These are phyloP conservation scores for Naja naja DNA, from an alignment of 2,113 vertebrate genomes.

Conservation along the genomic window DNA sequence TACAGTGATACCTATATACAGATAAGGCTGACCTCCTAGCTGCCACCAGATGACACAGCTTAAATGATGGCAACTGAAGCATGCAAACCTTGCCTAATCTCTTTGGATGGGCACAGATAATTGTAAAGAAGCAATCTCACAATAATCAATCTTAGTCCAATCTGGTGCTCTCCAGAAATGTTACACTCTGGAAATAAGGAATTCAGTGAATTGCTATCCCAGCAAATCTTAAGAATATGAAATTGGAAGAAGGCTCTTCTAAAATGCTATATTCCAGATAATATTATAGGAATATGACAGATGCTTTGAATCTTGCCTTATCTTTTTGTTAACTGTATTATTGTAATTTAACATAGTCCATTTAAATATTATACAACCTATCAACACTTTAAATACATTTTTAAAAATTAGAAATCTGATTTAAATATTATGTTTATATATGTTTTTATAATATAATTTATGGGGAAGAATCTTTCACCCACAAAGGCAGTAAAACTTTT, in stretches of 20 bases:
- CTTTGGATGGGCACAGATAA: not conserved
- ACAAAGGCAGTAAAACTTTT: not conserved
- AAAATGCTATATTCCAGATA: not conserved
- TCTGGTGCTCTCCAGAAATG: not conserved
- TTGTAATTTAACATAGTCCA: not conserved
- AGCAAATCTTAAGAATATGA: not conserved
- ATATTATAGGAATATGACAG: not conserved
- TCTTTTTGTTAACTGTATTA: not conserved
- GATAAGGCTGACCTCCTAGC: not conserved
- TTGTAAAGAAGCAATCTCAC: not conserved
- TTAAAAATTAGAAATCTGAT: not conserved
- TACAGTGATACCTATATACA: not conserved
- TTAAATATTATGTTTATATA: not conserved
- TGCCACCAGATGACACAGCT: not conserved
- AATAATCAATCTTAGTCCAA: not conserved
- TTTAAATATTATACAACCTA: not conserved
- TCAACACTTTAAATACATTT: not conserved
- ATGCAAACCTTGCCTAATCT: not conserved
- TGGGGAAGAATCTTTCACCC: not conserved
- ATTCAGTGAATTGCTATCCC: not conserved
- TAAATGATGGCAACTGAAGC: not conserved
- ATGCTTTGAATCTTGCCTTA: not conserved
- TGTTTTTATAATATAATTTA: not conserved
- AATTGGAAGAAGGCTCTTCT: not conserved
- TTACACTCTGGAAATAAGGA: not conserved